Evolutionary conservation across 2,888 invertebrate genomes (phyloP), one percentile per base, ranked within the genome.

Genomic region (Aspidiotus rigidus): DNA sequence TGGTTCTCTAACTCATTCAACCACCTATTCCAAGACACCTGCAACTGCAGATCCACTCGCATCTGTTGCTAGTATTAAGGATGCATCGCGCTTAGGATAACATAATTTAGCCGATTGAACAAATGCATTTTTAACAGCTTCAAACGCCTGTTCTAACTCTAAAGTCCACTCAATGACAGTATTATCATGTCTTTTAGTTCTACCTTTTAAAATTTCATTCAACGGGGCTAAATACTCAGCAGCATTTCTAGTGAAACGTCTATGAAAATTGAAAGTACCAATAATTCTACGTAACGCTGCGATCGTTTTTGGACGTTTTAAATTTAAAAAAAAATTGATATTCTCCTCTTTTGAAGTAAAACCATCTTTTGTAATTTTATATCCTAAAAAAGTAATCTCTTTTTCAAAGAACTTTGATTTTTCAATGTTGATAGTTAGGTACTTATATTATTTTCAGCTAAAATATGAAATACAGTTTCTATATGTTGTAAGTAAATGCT

Each of bases 271-370:
- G 15, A 15, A 15, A 56, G 15, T 11, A 11, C 56, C 56, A 15
- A 15, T 8, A 8, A 56, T 16, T 8, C 15, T 10, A 11, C 56
- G 10, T 15, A 13, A 15, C 9, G 56, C 61, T 61, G 40, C 10
- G 10, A 61, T 28, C 10, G 61, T 61, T 15, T 61, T 61, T 61
- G 10, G 61, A 8, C 17, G 61, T 10, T 61, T 11, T 10, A 61
- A n/a, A n/a, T n/a, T n/a, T n/a, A n/a, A n/a, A n/a, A 57, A n/a
- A 9, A 57, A 11, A 11, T 11, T 16, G 11, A 16, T n/a, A 9
- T 16, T 10, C 15, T 57, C 57, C 9, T 11, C n/a, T 9, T 8
- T 16, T 57, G 16, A 15, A 8, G 9, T 9, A 16, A 57, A n/a
- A n/a, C 57, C 57, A 57, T 11, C 57, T 11, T 10, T n/a, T 13